Percentiles rank a stretch among this genome's conserved stretches.
Evolutionary conservation across 2,113 vertebrate genomes (phyloP).

Genomic region (Anguilla rostrata): DNA sequence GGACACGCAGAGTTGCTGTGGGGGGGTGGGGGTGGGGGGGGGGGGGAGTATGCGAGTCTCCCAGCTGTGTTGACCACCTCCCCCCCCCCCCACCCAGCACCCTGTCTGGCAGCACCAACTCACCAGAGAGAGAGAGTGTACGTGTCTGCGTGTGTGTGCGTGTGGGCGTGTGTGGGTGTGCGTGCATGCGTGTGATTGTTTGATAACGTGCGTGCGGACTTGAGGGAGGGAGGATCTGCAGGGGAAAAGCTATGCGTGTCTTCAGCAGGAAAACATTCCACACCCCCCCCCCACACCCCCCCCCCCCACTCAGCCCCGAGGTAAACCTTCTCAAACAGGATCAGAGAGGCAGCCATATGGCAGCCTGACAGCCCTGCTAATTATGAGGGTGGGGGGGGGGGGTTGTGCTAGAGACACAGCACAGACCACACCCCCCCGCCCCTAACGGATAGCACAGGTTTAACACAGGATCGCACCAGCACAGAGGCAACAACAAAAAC

Average conservation of each 20-base stretch:
- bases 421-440: background rate
- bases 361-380: conserved; percentile 39
- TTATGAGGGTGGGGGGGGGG: conserved; percentile 9
- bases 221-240: background rate
- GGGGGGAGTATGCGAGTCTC: no score
- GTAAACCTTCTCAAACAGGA: conserved; percentile 66
- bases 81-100: no score
- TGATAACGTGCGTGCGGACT: background rate
- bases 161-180: background rate
- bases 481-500: background rate
- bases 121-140: no score
- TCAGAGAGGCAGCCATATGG: conserved; percentile 65
- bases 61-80: no score
- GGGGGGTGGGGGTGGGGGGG: no score
- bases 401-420: background rate
- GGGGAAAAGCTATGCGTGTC: conserved; percentile 23
- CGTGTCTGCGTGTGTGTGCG: background rate
- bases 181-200: background rate
- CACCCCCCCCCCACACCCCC: background rate
- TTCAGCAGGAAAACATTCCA: conserved; percentile 32
- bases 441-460: background rate
- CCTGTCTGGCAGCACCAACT: no score
- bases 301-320: background rate
- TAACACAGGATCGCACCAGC: background rate
- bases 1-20: no score